Evolutionary conservation across 92 coral and sea anemone genomes (phyloP).

Genomic region (Palythoa caribaeorum): DNA sequence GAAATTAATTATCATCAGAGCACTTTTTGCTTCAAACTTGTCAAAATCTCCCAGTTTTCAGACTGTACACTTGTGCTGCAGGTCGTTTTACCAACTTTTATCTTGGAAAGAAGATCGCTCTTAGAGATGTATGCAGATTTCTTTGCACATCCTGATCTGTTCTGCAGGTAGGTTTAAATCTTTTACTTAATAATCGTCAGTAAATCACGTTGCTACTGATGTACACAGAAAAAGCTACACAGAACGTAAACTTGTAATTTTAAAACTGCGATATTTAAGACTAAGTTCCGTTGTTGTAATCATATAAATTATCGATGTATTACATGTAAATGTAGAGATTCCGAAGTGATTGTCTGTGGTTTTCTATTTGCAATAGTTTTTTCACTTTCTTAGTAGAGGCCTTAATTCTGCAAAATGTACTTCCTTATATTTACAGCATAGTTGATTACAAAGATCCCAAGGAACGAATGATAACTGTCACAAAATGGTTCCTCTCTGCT

Average conservation of each 20-base stretch:
- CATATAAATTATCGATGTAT: too few relatives aligned
- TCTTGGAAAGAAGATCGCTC: constrained; percentile 94
- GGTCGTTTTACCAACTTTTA: constrained; percentile 98
- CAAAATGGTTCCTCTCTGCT: constrained; percentile 94
- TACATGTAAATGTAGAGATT: too few relatives aligned
- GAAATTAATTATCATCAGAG: neutral
- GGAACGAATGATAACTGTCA: constrained; percentile 89
- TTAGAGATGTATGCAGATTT: constrained; percentile 99
- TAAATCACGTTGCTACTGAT: too few relatives aligned
- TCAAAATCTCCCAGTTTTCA: neutral
- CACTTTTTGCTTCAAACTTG: neutral
- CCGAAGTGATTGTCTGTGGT: too few relatives aligned
- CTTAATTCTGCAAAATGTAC: neutral
- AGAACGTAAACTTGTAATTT: too few relatives aligned
- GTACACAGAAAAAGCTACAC: too few relatives aligned
- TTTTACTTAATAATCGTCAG: neutral
- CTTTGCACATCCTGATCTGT: constrained; percentile 96
- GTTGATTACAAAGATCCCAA: constrained; percentile 82
- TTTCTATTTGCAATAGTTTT: too few relatives aligned
- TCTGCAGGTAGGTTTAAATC: constrained; percentile 71
- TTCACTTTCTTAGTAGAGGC: neutral
- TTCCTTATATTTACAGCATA: constrained; percentile 63
- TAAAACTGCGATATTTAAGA: too few relatives aligned
- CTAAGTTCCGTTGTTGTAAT: too few relatives aligned
- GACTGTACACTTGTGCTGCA: neutral